These are phyloP conservation scores for Apamea epomidion DNA, from an alignment of 2,888 invertebrate genomes.

Conservation along the genomic window DNA sequence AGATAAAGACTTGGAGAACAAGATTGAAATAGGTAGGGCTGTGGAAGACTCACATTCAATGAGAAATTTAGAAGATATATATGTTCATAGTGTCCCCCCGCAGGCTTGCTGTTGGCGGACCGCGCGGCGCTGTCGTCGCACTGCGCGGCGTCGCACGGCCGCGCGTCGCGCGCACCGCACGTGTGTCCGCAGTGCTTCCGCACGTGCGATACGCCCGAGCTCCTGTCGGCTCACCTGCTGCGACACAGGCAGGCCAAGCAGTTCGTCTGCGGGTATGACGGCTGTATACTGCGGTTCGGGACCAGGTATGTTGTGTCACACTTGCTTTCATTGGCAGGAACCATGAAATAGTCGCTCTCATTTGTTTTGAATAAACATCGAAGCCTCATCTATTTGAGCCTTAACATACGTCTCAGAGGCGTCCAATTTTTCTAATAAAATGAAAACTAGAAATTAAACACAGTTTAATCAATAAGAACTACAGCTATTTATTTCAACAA, in stretches of 20 bases:
- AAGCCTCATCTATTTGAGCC: no score
- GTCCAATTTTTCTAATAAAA: no score
- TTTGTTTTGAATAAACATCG: no score
- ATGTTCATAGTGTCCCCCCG: neutral
- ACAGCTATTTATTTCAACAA: no score
- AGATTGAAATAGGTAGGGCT: no score
- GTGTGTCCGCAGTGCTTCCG: slow-evolving; percentile 79
- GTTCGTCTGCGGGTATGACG: slow-evolving; percentile 86
- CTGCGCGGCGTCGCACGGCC: slow-evolving; percentile 67
- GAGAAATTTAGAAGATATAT: no score
- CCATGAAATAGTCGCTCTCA: neutral
- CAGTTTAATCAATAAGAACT: no score
- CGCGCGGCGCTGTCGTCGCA: slow-evolving; percentile 70
- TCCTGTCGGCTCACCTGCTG: slow-evolving; percentile 79
- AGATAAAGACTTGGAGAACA: no score
- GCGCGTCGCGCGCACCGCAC: slow-evolving; percentile 62
- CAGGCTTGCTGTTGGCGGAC: slow-evolving; percentile 53
- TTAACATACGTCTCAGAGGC: no score
- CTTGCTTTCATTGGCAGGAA: neutral
- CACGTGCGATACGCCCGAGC: slow-evolving; percentile 65
- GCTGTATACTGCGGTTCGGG: slow-evolving; percentile 84
- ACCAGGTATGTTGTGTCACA: slow-evolving; percentile 72
- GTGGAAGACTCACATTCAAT: no score
- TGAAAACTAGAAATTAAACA: no score
- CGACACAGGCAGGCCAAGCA: slow-evolving; percentile 80